Base-by-base conservation (phyloP, 2,888 invertebrate genomes). In the Pandemis cinnamomeana region DNA sequence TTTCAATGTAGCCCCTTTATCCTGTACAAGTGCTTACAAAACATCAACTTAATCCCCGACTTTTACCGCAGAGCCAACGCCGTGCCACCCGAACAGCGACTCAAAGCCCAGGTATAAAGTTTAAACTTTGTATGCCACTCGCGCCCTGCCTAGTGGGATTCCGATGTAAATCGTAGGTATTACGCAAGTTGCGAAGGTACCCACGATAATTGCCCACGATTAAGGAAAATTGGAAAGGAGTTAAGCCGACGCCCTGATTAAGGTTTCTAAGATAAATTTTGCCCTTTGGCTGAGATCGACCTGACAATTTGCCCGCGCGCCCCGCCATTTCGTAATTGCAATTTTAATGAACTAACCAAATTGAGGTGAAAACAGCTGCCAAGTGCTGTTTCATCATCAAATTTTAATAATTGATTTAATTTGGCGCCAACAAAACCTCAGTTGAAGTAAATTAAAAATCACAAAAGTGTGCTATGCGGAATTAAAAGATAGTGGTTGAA, bases 201-300 rank as follows among this genome's bases (percentile, higher is more conserved):
- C 70, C 61, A 62, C 71, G 71, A 70, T 74, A 70, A 70, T 74
- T 67, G 53, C 74, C 74, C 46, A 67, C 74, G 74, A 74, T 74
- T 74, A 74, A 71, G 74, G 74, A 36, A 71, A 74, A 74, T 74
- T 74, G 74, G 74, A 74, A 74, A 74, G 74, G 74, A 74, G 74
- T 74, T 71, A 74, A 71, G 67, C 67, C 67, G 66, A 60, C 70
- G 61, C 53, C 55, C 74, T 67, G 74, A 74, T 74, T 74, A 74
- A 74, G 70, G 74, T 44, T 70, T 67, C 46, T 53, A 58, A 74
- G 67, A 74, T 74, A 74, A 74, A 71, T 67, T 71, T 71, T 71
- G 74, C 67, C 71, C 71, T 74, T 74, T 74, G 66, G 70, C 72
- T 66, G 61, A 71, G 74, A 71, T 71, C 71, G 61, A 67, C 67